Evolutionary conservation across 1,140 invertebrate species (phyloP).

Genomic region (Temnothorax nylanderi): DNA sequence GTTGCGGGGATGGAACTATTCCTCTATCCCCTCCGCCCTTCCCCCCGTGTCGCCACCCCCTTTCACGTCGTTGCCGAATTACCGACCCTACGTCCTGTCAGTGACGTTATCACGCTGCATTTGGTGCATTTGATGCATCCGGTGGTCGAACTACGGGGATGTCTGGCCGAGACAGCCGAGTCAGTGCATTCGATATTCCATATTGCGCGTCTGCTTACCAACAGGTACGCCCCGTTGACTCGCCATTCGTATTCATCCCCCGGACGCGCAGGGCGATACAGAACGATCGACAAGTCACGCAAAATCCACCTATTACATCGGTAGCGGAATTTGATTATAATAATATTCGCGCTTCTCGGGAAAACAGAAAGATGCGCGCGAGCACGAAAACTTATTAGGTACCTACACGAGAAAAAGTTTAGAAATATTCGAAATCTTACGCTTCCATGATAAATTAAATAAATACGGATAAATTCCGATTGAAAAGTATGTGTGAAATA

Average conservation of each 20-base stretch:
- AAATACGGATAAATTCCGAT: neutral
- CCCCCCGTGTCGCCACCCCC: constrained; percentile 12
- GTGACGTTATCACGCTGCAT: constrained; percentile 80
- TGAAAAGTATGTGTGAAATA: neutral
- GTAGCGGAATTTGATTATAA: constrained; percentile 20
- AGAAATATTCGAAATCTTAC: neutral
- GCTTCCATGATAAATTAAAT: neutral
- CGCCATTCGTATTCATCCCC: constrained; percentile 59
- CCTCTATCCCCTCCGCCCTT: neutral
- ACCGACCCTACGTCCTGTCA: constrained; percentile 76
- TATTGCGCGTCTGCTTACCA: constrained; percentile 72
- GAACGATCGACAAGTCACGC: constrained; percentile 24
- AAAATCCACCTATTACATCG: neutral
- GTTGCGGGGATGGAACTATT: neutral
- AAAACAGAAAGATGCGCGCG: neutral
- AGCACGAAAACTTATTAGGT: neutral
- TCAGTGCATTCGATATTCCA: constrained; percentile 76
- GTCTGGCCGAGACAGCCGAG: constrained; percentile 76
- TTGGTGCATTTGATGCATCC: constrained; percentile 77
- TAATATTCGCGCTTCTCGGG: neutral
- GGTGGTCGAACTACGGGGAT: constrained; percentile 68
- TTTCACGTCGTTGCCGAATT: constrained; percentile 67
- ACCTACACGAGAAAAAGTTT: neutral
- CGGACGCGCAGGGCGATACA: constrained; percentile 25
- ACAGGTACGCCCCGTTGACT: constrained; percentile 65